phyloP scores from a whole-genome alignment of 2,888 invertebrate species.

The Pterostichus niger region DNA sequence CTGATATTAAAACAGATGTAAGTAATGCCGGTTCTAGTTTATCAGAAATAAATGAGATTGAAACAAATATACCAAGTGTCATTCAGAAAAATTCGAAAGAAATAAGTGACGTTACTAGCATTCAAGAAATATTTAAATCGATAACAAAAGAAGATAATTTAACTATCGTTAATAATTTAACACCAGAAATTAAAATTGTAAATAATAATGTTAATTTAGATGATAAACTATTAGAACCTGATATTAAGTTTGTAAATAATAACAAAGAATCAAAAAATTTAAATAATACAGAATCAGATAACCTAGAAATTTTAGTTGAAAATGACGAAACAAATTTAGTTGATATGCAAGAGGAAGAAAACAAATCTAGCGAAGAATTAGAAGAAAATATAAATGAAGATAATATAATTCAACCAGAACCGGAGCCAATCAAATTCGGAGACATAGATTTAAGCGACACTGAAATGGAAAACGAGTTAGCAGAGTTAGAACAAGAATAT shows the following conservation, averaged over 20 bases:
- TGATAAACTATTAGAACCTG: not conserved
- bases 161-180: conserved; percentile 12
- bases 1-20: conserved; percentile 72
- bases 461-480: conserved; percentile 74
- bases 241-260: conserved; percentile 2
- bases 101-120: conserved; percentile 14
- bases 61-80: conserved; percentile 58
- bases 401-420: conserved; percentile 33
- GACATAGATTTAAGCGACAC: conserved; percentile 74
- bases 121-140: conserved; percentile 29
- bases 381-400: conserved; percentile 46
- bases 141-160: conserved; percentile 40
- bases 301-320: not conserved
- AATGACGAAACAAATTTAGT: conserved; percentile 44
- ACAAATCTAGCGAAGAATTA: not conserved
- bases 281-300: conserved; percentile 8
- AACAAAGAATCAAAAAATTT: conserved; percentile 67
- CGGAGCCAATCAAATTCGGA: conserved; percentile 72
- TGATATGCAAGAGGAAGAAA: not conserved
- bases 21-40: conserved; percentile 36
- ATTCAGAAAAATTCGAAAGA: conserved; percentile 9
- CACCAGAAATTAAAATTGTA: not conserved
- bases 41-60: conserved; percentile 68
- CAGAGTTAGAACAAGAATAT: conserved; percentile 74
- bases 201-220: conserved; percentile 1